phyloP scores from a whole-genome alignment of 53 echinoderm and acorn worm species.

The Temnopleurus reevesii region DNA sequence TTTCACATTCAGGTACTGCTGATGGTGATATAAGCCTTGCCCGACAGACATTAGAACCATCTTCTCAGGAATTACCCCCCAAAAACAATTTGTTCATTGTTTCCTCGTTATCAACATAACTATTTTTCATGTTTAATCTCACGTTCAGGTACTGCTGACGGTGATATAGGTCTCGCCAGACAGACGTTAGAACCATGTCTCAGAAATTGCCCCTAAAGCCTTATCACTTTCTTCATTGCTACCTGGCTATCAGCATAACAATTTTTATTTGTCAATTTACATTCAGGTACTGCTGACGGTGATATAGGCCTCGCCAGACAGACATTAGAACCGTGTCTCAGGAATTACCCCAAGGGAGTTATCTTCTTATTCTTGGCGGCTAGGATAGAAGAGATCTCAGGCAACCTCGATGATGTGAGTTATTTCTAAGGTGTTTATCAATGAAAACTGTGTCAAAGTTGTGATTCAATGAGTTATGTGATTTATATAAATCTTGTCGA shows the following conservation, averaged over 20 bases:
- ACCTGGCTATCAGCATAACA: too few species aligned
- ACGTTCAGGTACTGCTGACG: conserved; percentile 87
- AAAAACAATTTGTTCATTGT: too few species aligned
- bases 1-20: conserved; percentile 74
- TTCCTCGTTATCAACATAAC: too few species aligned
- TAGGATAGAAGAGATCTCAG: conserved; percentile 88
- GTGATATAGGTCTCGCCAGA: conserved; percentile 79
- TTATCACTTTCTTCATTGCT: conserved; percentile 87
- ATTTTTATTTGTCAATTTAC: too few species aligned
- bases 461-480: too few species aligned
- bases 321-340: conserved; percentile 76
- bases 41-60: conserved; percentile 69
- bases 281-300: conserved; percentile 91
- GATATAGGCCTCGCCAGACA: conserved; percentile 76
- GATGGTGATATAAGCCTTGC: conserved; percentile 90
- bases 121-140: too few species aligned
- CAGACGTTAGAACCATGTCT: conserved; percentile 78
- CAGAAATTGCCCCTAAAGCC: conserved; percentile 84
- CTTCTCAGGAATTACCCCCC: conserved; percentile 83
- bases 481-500: too few species aligned
- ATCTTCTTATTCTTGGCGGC: conserved; percentile 92
- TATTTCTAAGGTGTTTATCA: too few species aligned
- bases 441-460: too few species aligned
- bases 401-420: conserved; percentile 82
- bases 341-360: conserved; percentile 91